Evolutionary conservation across 2,113 vertebrate genomes (phyloP), one percentile per base, ranked within the genome.

Genomic region (Tor tambroides): DNA sequence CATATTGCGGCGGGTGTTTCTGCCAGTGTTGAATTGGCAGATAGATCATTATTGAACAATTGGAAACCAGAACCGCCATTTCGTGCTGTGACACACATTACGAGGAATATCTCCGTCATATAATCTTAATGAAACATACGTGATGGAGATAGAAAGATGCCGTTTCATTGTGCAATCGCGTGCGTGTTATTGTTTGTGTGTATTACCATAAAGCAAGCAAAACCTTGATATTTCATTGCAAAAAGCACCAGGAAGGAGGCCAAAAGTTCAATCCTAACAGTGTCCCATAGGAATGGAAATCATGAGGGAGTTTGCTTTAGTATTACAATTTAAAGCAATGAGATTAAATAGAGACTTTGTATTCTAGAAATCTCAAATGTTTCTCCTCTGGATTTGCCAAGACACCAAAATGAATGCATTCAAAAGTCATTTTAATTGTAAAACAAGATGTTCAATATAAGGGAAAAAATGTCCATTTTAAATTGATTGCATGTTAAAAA

Each of bases 1-100:
- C 92, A 95, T 95, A 91, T 89, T 91, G 87, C 80, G 87, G 91
- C 91, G 92, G 88, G 88, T 86, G 79, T 93, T 92, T 94, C 92
- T 91, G 90, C 90, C 92, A 85, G 89, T 90, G 91, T 93, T 94
- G 93, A 94, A 94, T 95, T 92, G 93, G 92, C 93, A 94, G 93
- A 95, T 94, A 94, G 91, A 94, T 95, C 93, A 94, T 95, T 94
- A 94, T 95, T 95, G 94, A 93, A 93, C 93, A 94, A 95, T 94
- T 93, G 93, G 93, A 93, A 93, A 92, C 88, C 92, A 86, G 85
- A 90, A 90, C 82, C 92, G 92, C 88, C 92, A 92, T 91, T 93
- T 91, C 90, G 91, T 93, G 93, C 94, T 93, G 92, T 93, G 93
- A 94, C 93, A 94, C 92, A 92, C 92, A 93, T 94, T 93, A 95